Base-by-base conservation (phyloP, 2,113 vertebrate species). In the Gallinago jamesoni region DNA sequence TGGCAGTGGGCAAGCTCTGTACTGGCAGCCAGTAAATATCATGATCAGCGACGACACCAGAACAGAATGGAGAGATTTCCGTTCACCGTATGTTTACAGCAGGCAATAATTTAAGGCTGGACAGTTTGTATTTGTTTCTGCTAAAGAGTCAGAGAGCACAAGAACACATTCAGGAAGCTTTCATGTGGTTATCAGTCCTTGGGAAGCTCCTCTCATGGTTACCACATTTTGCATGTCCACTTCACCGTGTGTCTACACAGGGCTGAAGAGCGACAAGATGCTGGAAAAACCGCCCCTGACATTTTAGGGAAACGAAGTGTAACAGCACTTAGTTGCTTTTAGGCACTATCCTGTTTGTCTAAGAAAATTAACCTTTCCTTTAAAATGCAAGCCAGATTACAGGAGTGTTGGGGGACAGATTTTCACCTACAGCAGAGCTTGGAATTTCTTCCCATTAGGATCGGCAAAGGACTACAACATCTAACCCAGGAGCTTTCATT, bases 31-130 rank as follows among this genome's bases (percentile, higher is more conserved):
- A 19, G 52, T 23, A 66, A 66, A 57, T 0, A 10, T 30, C 68
- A n/a, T 2, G 4, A 55, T 14, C 1, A 0, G 19, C 0, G 0
- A 69, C 2, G 1, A 41, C 1, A 74, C 3, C 37, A 53, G 66
- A 84, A 89, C n/a, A 64, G 39, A 78, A 27, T 0, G 7, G 76
- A 64, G 15, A 62, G 5, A 25, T 80, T 93, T 78, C 24, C 31
- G 55, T 48, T 47, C 37, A 24, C 48, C 15, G 85, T n/a, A 76
- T 1, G 1, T 60, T 79, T 74, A 75, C 17, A 31, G 80, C 3
- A 6, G 48, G 77, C 16, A 50, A 11, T 6, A 9, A 23, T 43
- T 85, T 78, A 35, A 62, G 63, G n/a, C 43, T 37, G 75, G 75
- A 47, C 43, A 48, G 68, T 55, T 93, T 67, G 45, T 25, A 15